Conservation (phyloP, 2,888 invertebrate genomes). For the Zootermopsis nevadensis region DNA sequence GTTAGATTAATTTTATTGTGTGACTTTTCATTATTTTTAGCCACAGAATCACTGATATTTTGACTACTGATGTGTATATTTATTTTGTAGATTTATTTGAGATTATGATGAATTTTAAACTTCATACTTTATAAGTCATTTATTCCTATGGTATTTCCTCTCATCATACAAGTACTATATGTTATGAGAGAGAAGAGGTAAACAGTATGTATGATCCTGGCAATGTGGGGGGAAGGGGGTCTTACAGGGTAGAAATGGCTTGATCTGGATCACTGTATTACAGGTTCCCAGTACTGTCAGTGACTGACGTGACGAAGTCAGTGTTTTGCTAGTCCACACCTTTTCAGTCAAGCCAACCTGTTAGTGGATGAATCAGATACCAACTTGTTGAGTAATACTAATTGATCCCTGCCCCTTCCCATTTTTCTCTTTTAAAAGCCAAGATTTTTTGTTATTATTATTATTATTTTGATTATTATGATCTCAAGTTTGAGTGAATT, state of each 20-base stretch:
- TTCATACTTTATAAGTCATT: background rate
- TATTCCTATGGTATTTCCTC: background rate
- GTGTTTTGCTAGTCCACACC: constrained; percentile 20
- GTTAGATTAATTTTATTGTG: background rate
- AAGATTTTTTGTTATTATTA: background rate
- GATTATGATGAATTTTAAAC: background rate
- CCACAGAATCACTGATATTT: background rate
- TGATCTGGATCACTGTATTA: background rate
- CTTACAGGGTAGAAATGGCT: background rate
- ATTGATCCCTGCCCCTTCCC: background rate
- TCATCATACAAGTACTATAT: background rate
- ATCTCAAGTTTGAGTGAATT: constrained; percentile 20
- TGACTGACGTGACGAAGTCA: background rate
- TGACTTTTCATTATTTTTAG: background rate
- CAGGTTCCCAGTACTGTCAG: background rate
- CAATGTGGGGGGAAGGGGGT: background rate
- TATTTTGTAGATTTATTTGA: constrained; percentile 6
- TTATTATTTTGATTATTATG: background rate
- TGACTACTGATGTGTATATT: background rate
- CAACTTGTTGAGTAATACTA: background rate
- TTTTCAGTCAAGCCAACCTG: background rate
- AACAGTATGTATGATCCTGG: background rate
- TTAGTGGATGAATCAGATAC: too few species aligned
- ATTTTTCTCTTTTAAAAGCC: background rate
- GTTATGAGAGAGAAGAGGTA: background rate